Evolutionary conservation across 2,888 invertebrate genomes (phyloP).

Genomic region (Glomeris marginata): DNA sequence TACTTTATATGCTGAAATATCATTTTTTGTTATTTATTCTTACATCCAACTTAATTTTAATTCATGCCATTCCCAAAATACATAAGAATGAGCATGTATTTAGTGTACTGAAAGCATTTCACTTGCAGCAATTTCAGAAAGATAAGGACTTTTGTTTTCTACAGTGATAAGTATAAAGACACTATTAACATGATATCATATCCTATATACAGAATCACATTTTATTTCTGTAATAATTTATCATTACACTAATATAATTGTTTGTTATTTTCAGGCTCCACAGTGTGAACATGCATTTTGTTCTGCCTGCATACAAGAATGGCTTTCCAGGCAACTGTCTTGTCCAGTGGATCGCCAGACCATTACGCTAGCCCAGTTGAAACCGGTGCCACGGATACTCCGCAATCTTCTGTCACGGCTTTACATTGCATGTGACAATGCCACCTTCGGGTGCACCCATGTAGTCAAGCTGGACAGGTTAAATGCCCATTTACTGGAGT

Average conservation of each 20-base stretch:
- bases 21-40: too few species aligned
- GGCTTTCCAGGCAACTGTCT: constrained; percentile 83
- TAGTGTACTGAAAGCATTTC: too few species aligned
- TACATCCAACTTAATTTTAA: too few species aligned
- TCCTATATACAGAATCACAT: too few species aligned
- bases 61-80: too few species aligned
- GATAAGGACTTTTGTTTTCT: too few species aligned
- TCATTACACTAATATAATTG: constrained; percentile 2
- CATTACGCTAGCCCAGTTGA: constrained; percentile 72
- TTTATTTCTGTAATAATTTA: too few species aligned
- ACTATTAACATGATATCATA: too few species aligned
- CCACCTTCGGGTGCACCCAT: constrained; percentile 66
- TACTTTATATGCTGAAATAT: too few species aligned
- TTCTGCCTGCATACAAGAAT: constrained; percentile 78
- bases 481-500: constrained; percentile 72
- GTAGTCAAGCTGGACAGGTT: constrained; percentile 73
- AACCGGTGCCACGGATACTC: constrained; percentile 84
- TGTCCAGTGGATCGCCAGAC: constrained; percentile 88
- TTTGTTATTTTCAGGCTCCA: constrained; percentile 52
- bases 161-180: too few species aligned
- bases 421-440: constrained; percentile 82
- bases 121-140: too few species aligned
- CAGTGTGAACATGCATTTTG: constrained; percentile 95
- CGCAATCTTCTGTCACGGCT: constrained; percentile 78
- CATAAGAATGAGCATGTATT: too few species aligned